Evolutionary conservation across 2,888 invertebrate genomes (phyloP).

Genomic region (Stenoptilia bipunctidactyla): DNA sequence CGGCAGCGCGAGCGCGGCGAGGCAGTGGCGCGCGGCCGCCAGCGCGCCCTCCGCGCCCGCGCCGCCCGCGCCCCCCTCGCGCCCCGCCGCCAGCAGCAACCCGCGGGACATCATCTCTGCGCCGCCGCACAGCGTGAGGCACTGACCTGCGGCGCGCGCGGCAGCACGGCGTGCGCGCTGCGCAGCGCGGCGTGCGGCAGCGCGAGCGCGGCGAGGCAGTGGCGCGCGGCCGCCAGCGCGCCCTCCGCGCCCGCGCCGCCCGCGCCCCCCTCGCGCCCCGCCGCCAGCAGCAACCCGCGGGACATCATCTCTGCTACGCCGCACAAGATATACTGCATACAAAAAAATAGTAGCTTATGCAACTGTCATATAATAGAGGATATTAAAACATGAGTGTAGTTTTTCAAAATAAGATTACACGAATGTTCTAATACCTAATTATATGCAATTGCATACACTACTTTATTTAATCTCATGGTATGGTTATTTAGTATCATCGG

Average conservation of each 20-base stretch:
- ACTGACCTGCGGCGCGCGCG: conserved; percentile 82
- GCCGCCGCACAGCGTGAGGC: conserved; percentile 74
- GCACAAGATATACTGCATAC: conserved; percentile 91
- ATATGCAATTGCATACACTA: too few relatives aligned
- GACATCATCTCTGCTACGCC: conserved; percentile 89
- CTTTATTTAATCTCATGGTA: too few relatives aligned
- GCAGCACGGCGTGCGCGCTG: conserved; percentile 89
- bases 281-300: conserved; percentile 69
- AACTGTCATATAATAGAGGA: too few relatives aligned
- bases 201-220: conserved; percentile 52
- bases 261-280: conserved; percentile 35
- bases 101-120: conserved; percentile 86
- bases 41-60: too few relatives aligned
- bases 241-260: conserved; percentile 22
- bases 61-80: conserved; percentile 22
- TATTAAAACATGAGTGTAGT: too few relatives aligned
- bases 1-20: too few relatives aligned
- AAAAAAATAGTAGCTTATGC: conserved; percentile 10
- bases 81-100: conserved; percentile 63
- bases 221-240: conserved; percentile 42
- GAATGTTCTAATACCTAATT: too few relatives aligned
- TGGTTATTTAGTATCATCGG: too few relatives aligned
- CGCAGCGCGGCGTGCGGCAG: conserved; percentile 74
- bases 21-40: conserved; percentile 49
- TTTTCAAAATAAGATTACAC: too few relatives aligned